phyloP scores from a whole-genome alignment of 2,888 invertebrate species.

The Heliconius hortense region DNA sequence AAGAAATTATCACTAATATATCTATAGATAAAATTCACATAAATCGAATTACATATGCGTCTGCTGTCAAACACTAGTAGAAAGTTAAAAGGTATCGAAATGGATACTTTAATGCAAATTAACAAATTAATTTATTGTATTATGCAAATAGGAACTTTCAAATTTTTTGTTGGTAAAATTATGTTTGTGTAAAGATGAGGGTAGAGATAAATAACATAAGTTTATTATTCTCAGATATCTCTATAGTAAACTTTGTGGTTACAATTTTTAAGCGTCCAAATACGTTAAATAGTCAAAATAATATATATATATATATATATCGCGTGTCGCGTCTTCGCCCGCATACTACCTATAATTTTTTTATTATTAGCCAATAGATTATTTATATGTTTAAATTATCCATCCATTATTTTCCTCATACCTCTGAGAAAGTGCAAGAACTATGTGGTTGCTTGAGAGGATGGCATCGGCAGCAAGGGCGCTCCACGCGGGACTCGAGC shows the following conservation, averaged over 20 bases:
- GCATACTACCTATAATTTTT: too few relatives aligned
- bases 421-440: too few relatives aligned
- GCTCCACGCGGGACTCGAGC: too few relatives aligned
- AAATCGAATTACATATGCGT: constrained; percentile 8
- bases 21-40: constrained; percentile 4
- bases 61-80: constrained; percentile 9
- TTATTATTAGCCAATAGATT: too few relatives aligned
- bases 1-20: background rate
- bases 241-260: background rate
- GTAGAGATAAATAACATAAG: background rate
- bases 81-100: constrained; percentile 14
- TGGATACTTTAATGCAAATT: constrained; percentile 9
- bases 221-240: background rate
- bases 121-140: constrained; percentile 13
- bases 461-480: too few relatives aligned
- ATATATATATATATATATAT: too few relatives aligned
- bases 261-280: background rate
- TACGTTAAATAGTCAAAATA: too few relatives aligned
- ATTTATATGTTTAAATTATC: too few relatives aligned
- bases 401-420: too few relatives aligned
- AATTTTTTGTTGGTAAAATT: background rate
- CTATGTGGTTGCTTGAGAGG: too few relatives aligned
- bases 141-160: constrained; percentile 13
- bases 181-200: background rate
- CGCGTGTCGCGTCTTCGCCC: too few relatives aligned